Percentiles rank a stretch among this genome's conserved stretches.
Conservation (phyloP, 2,888 invertebrate genomes). For the Pammene fasciana region DNA sequence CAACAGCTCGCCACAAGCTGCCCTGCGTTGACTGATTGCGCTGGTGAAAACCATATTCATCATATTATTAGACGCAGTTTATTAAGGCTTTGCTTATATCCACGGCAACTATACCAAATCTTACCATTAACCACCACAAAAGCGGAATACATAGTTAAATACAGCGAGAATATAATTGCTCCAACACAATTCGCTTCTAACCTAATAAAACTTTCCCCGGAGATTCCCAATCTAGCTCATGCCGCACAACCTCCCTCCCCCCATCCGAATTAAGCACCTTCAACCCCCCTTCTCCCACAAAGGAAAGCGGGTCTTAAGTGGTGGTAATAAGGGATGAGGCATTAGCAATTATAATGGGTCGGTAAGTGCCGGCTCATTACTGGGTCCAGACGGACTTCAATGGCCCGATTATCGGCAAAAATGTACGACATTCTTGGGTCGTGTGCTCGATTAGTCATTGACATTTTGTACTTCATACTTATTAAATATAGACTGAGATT, state of each 20-base stretch:
- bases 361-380: conserved; percentile 41
- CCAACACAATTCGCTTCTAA: conserved; percentile 31
- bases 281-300: conserved; percentile 10
- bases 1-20: no score
- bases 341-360: conserved; percentile 42
- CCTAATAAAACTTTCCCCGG: conserved; percentile 37
- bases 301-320: conserved; percentile 26
- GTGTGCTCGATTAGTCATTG: conserved; percentile 21
- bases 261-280: conserved; percentile 35
- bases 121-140: conserved; percentile 6
- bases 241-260: conserved; percentile 16
- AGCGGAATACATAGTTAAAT: conserved; percentile 19
- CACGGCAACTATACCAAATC: neutral
- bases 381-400: conserved; percentile 20
- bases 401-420: conserved; percentile 13
- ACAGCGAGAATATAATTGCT: conserved; percentile 27
- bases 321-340: conserved; percentile 30
- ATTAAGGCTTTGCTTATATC: no score
- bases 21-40: no score
- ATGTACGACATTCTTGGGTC: conserved; percentile 20
- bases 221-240: conserved; percentile 38
- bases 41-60: no score
- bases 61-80: no score
- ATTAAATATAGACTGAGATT: no score
- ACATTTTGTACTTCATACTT: neutral